Base-by-base conservation (phyloP, 2,888 invertebrate species). In the Allygus modestus region DNA sequence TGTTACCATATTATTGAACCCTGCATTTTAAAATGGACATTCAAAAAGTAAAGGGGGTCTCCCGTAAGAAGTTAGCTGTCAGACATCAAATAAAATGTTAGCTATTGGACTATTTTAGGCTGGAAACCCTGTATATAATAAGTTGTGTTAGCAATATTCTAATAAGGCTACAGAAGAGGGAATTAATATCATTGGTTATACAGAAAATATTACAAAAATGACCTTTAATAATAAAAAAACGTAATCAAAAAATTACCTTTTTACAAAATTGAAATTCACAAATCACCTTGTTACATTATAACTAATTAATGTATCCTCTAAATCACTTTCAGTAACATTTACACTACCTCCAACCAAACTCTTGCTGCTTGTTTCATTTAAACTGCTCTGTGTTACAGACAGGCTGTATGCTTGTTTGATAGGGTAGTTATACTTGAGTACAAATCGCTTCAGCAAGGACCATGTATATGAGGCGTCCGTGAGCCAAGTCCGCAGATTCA, bases 381-480 rank as follows among this genome's bases (percentile, higher is more conserved):
- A 28, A 65, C 65, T 17, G 26, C 20, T 65, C 17, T 65, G 65
- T 2, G 65, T 65, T 15, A 15, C 65, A 28, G 28, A 28, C 31
- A 65, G 9, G 12, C 31, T 17, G 31, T 65, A 17, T 15, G 65
- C 12, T 31, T 12, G 65, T 65, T 17, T 65, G 65, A 41, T 20
- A 0, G 73, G 73, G 41, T 77, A 77, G 37, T 46, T 46, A 26
- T 77, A 46, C n/a, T 77, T 77, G 20, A 17, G 1, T 26, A 77
- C 77, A 77, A 37, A 41, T 17, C 77, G 23, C 46, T 46, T 43
- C 2, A 77, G 41, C 26, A 77, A 77, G 9, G 41, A 46, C 77
- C 77, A 77, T 4, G 41, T 41, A 23, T 46, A 77, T 0, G 11
- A 77, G 41, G 77, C n/a, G n/a, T 77, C 77, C 1, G 77, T 77